A percentile compares a stretch with the other conserved stretches of the same genome.
phyloP scores from a whole-genome alignment of 2,113 vertebrate genomes.

The Psilopsiagon aurifrons region DNA sequence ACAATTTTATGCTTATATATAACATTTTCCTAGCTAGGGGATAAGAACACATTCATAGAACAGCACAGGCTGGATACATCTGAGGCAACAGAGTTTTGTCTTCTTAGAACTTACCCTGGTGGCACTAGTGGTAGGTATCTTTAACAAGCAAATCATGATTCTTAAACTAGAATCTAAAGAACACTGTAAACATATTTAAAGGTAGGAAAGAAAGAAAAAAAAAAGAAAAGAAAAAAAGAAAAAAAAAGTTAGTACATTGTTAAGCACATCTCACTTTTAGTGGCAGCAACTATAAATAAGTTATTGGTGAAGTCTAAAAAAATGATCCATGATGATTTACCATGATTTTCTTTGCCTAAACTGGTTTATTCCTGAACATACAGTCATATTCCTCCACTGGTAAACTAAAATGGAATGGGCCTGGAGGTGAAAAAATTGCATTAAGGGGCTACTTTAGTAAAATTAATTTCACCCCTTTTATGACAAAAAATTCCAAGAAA shows the following conservation, averaged over 20 bases:
- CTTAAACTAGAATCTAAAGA: constrained; percentile 95
- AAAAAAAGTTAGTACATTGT: background rate
- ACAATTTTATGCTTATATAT: background rate
- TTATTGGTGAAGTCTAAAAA: background rate
- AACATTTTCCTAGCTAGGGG: background rate
- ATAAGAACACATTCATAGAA: background rate
- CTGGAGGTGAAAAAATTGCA: background rate
- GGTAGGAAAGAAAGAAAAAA: background rate
- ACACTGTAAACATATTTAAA: constrained; percentile 79
- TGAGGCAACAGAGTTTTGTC: background rate
- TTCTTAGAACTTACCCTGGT: constrained; percentile 84
- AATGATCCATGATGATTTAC: background rate
- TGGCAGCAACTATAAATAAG: background rate
- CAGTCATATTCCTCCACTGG: background rate
- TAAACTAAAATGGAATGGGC: background rate
- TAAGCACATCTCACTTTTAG: background rate
- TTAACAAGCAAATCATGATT: constrained; percentile 97
- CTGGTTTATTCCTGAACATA: background rate
- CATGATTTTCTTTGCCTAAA: background rate
- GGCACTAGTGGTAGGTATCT: constrained; percentile 94
- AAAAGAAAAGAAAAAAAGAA: background rate
- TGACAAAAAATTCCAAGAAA: background rate
- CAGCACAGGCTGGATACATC: background rate
- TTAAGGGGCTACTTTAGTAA: background rate
- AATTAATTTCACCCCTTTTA: background rate